Conservation (phyloP, 2,113 vertebrate genomes). For the Rattus norvegicus region DNA sequence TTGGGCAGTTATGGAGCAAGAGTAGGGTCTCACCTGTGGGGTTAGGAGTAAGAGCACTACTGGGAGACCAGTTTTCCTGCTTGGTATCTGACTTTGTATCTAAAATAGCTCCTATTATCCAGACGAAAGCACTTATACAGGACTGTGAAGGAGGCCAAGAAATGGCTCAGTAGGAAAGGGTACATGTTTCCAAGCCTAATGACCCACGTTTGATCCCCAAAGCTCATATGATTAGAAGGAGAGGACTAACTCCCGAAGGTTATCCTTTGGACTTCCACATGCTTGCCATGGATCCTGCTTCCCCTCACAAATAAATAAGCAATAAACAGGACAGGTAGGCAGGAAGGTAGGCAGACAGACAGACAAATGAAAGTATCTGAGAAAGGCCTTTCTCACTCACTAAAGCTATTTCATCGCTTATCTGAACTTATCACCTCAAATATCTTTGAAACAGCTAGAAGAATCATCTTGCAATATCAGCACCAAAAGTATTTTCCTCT, state of each 20-base stretch:
- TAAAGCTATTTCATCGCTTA: not conserved
- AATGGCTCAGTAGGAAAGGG: not conserved
- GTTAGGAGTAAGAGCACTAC: too few species aligned
- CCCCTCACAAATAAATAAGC: not conserved
- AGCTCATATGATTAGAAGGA: not conserved
- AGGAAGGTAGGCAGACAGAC: not conserved
- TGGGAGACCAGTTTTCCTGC: too few species aligned
- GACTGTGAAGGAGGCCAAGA: not conserved
- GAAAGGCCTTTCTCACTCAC: not conserved
- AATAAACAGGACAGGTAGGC: not conserved
- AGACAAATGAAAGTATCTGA: too few species aligned
- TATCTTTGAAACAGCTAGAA: not conserved
- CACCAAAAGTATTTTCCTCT: not conserved
- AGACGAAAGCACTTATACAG: not conserved
- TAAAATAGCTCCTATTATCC: not conserved
- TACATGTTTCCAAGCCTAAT: not conserved
- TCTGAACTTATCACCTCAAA: not conserved
- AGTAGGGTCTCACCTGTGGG: too few species aligned
- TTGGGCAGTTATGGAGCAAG: too few species aligned
- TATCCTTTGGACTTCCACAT: not conserved
- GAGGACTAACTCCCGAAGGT: not conserved
- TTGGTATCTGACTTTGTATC: not conserved
- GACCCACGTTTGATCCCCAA: not conserved
- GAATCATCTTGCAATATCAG: not conserved
- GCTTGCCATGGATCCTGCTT: not conserved